These are phyloP conservation scores for Embidobia sp. DNA, from an alignment of 2,888 invertebrate genomes.

Conservation along the genomic window DNA sequence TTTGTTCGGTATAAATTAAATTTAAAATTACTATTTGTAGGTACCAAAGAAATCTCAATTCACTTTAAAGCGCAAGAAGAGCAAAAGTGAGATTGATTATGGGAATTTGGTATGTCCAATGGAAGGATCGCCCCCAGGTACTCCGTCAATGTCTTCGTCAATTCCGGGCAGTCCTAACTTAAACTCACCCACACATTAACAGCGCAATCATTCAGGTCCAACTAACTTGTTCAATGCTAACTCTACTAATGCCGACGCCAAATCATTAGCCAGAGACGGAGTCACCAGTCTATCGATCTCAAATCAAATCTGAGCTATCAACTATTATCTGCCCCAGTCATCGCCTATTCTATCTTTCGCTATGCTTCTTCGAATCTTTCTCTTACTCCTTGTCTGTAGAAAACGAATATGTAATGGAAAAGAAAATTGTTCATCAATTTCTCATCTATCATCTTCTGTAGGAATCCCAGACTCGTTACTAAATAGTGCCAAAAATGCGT, in stretches of 20 bases:
- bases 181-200: conserved; percentile 80
- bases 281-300: conserved; percentile 6
- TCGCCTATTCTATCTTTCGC: conserved; percentile 38
- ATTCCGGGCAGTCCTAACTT: conserved; percentile 79
- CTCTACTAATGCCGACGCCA: conserved; percentile 73
- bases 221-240: conserved; percentile 72
- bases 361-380: conserved; percentile 41
- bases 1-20: no score
- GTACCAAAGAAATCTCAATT: conserved; percentile 94
- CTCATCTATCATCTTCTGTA: conserved; percentile 36
- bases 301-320: conserved; percentile 21
- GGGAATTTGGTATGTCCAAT: conserved; percentile 95
- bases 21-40: conserved; percentile 79
- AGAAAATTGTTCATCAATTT: conserved; percentile 24
- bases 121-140: conserved; percentile 82
- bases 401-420: not conserved
- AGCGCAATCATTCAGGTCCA: conserved; percentile 68
- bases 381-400: conserved; percentile 2
- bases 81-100: conserved; percentile 91
- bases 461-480: conserved; percentile 11
- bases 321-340: conserved; percentile 5
- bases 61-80: conserved; percentile 91
- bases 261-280: conserved; percentile 46
- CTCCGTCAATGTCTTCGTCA: conserved; percentile 78
- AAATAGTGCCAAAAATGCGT: conserved; percentile 63